phyloP scores from a whole-genome alignment of 2,113 vertebrate genomes.

The Entosphenus tridentatus region DNA sequence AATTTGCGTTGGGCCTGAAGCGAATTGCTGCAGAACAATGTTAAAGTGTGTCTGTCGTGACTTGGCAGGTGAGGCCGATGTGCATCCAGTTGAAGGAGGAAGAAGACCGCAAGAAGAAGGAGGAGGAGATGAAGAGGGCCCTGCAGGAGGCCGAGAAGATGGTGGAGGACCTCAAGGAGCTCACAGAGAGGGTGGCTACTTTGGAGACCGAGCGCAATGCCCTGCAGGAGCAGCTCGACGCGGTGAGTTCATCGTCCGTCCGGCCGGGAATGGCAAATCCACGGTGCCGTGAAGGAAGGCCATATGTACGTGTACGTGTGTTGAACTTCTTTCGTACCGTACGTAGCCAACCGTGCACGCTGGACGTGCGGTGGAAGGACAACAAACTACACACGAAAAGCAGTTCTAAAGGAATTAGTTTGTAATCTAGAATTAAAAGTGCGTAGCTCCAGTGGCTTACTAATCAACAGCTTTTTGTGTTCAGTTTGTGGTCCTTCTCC shows the following conservation, averaged over 20 bases:
- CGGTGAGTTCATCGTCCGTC: conserved; percentile 19
- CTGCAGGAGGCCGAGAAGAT: conserved; percentile 23
- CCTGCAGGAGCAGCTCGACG: conserved; percentile 15
- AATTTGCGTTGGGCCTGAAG: too few relatives aligned
- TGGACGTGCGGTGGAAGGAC: too few relatives aligned
- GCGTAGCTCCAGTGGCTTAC: too few relatives aligned
- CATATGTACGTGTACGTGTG: background rate
- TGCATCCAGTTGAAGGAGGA: conserved; percentile 11
- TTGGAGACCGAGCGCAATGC: conserved; percentile 21
- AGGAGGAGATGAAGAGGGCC: conserved; percentile 24
- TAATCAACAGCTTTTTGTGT: too few relatives aligned
- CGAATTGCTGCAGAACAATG: too few relatives aligned
- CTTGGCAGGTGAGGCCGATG: conserved; percentile 15
- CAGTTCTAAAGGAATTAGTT: too few relatives aligned
- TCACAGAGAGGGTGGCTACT: conserved; percentile 20
- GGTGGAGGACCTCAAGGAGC: conserved; percentile 17
- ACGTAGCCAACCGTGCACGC: too few relatives aligned
- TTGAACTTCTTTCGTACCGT: background rate
- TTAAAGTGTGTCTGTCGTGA: too few relatives aligned
- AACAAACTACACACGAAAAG: too few relatives aligned
- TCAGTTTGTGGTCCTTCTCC: too few relatives aligned
- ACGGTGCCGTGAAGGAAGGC: background rate
- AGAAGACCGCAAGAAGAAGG: conserved; percentile 24
- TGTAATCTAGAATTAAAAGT: too few relatives aligned
- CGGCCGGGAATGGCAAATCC: background rate